Percentiles rank a stretch among this genome's conserved stretches.
These are phyloP conservation scores for Stenchaetothrips biformis DNA, from an alignment of 2,888 invertebrate genomes.

Conservation along the genomic window DNA sequence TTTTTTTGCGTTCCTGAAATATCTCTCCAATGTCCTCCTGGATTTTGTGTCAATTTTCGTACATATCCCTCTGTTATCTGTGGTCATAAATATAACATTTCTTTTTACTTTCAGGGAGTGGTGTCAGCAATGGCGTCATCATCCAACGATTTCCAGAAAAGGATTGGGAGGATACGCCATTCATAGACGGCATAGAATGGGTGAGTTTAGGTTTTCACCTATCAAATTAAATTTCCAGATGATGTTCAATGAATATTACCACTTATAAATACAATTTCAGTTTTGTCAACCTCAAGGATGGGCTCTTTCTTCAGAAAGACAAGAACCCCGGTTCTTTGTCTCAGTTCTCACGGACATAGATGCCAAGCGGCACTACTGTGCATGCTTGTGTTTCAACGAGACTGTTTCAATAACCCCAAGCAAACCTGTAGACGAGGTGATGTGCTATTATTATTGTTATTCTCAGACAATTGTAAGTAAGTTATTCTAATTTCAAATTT, in stretches of 20 bases:
- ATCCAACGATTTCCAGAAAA: constrained; percentile 92
- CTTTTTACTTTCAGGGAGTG: constrained; percentile 59
- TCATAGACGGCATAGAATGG: constrained; percentile 96
- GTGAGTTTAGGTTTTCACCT: constrained; percentile 52
- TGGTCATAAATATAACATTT: neutral
- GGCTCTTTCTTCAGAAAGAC: constrained; percentile 83
- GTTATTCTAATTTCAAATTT: constrained; percentile 12
- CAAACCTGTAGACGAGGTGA: constrained; percentile 85
- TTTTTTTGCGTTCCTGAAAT: constrained; percentile 23
- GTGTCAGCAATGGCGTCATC: constrained; percentile 82
- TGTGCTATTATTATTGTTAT: constrained; percentile 33
- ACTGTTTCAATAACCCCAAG: constrained; percentile 87
- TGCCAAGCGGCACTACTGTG: constrained; percentile 94
- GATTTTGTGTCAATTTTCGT: too few species aligned
- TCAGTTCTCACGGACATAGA: constrained; percentile 96
- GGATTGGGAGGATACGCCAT: constrained; percentile 94
- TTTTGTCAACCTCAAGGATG: constrained; percentile 99
- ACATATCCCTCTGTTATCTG: too few species aligned
- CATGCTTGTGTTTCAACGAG: constrained; percentile 94
- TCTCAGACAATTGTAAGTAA: neutral
- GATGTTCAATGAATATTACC: neutral
- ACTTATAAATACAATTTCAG: constrained; percentile 49
- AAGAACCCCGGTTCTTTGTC: constrained; percentile 92
- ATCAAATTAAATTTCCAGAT: neutral
- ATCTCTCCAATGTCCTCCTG: constrained; percentile 37